Conservation (phyloP, 2,888 invertebrate species). For the Rutpela maculata region DNA sequence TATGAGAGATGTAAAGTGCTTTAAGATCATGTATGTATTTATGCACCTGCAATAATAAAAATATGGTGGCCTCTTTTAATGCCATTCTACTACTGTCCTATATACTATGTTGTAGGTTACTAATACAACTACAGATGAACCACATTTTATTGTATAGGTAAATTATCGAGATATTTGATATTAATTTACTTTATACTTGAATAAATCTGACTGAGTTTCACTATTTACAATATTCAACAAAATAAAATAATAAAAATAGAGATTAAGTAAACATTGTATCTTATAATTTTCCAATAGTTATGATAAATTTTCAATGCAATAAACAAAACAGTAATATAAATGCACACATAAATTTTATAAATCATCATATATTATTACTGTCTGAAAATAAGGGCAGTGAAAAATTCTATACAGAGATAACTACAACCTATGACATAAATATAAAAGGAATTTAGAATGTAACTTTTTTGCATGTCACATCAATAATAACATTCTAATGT, state of each 20-base stretch:
- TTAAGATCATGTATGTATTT: constrained; percentile 28
- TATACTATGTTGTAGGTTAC: constrained; percentile 34
- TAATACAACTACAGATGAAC: constrained; percentile 46
- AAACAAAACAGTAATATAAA: constrained; percentile 21
- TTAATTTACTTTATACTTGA: constrained; percentile 32
- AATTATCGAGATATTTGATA: constrained; percentile 42
- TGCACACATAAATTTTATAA: constrained; percentile 14
- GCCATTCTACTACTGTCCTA: constrained; percentile 43
- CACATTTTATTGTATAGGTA: constrained; percentile 47
- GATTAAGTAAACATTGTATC: constrained; percentile 2
- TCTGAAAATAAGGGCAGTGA: constrained; percentile 33
- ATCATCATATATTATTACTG: not conserved
- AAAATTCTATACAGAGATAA: constrained; percentile 27
- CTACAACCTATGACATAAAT: constrained; percentile 54
- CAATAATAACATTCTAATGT: constrained; percentile 26
- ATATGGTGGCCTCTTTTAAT: constrained; percentile 52
- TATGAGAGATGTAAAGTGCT: not conserved
- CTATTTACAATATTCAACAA: constrained; percentile 4
- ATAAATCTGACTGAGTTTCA: constrained; percentile 32
- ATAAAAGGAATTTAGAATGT: constrained; percentile 54
- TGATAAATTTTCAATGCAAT: not conserved
- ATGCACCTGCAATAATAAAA: constrained; percentile 53
- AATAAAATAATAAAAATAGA: constrained; percentile 17
- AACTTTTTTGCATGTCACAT: constrained; percentile 36
- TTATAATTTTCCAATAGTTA: not conserved